phyloP scores from a whole-genome alignment of 2,888 invertebrate species.

The Gnatocerus cornutus region DNA sequence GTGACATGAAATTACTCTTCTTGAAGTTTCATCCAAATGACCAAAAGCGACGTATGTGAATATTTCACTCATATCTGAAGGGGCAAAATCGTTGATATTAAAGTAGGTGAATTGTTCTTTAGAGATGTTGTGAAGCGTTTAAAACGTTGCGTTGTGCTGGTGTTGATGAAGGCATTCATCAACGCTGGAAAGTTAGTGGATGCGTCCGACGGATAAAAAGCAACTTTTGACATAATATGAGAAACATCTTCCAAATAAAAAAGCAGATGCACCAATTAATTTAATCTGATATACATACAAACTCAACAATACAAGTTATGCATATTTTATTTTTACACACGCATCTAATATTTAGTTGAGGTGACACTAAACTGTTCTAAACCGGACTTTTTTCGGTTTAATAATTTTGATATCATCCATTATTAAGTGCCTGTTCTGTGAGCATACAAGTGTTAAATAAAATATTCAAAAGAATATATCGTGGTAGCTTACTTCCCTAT shows the following conservation, averaged over 20 bases:
- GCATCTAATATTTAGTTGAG: background rate
- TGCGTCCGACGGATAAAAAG: constrained; percentile 10
- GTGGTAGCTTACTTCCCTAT: background rate
- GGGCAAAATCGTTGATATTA: constrained; percentile 10
- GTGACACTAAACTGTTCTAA: constrained; percentile 1
- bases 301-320: too few species aligned
- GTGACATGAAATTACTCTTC: constrained; percentile 6
- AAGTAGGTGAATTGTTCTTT: constrained; percentile 19
- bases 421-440: constrained; percentile 9
- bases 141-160: constrained; percentile 10
- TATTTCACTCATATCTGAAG: constrained; percentile 6
- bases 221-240: constrained; percentile 1
- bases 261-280: background rate
- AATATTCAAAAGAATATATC: constrained; percentile 1
- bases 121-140: constrained; percentile 14
- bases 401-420: constrained; percentile 4
- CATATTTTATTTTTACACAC: too few species aligned
- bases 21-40: background rate
- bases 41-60: constrained; percentile 1
- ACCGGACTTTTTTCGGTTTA: background rate
- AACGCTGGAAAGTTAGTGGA: constrained; percentile 9
- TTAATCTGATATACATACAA: too few species aligned
- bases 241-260: background rate
- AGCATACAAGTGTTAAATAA: background rate
- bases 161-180: constrained; percentile 26